Evolutionary conservation across 2,888 invertebrate species (phyloP).

Genomic region (Phyto melanocephala): DNA sequence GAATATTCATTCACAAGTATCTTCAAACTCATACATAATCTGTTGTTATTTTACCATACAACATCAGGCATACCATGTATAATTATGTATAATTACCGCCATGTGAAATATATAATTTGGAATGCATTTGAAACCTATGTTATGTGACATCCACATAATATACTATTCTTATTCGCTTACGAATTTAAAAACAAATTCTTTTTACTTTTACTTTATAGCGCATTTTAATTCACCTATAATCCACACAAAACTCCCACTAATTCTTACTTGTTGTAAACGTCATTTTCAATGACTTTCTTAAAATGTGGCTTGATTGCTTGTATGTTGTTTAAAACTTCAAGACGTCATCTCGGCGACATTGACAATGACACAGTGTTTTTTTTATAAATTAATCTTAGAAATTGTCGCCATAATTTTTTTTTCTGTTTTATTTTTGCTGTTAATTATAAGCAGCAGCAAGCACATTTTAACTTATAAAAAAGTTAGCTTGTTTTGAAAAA

Average conservation of each 20-base stretch:
- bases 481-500: constrained; percentile 15
- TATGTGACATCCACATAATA: too few species aligned
- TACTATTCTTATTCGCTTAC: too few species aligned
- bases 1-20: background rate
- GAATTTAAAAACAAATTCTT: too few species aligned
- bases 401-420: constrained; percentile 29
- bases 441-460: too few species aligned
- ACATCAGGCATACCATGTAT: constrained; percentile 17
- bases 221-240: background rate
- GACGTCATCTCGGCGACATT: constrained; percentile 55
- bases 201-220: background rate
- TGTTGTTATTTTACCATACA: constrained; percentile 39
- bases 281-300: constrained; percentile 30
- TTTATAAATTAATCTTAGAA: constrained; percentile 47
- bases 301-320: constrained; percentile 20
- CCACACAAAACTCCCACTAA: background rate
- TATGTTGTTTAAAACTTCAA: constrained; percentile 36
- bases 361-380: constrained; percentile 59
- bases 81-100: background rate
- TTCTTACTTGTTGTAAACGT: constrained; percentile 27
- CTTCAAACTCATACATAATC: background rate
- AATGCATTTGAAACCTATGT: too few species aligned
- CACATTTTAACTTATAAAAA: too few species aligned
- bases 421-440: too few species aligned
- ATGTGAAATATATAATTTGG: background rate